Conservation (phyloP, 2,113 vertebrate genomes). For the Heterochromis multidens region DNA sequence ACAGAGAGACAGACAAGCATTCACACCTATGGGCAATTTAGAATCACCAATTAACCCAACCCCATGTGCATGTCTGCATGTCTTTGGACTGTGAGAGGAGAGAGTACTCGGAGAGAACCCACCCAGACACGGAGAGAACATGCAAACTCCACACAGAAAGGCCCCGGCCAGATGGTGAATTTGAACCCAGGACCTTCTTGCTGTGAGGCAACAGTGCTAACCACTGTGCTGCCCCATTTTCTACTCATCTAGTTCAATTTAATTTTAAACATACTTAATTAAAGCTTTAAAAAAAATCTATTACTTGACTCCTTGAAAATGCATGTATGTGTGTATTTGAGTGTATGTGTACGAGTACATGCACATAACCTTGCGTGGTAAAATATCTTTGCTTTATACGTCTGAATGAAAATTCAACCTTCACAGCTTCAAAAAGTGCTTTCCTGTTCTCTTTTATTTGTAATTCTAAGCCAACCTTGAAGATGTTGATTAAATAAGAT, state of each 20-base stretch:
- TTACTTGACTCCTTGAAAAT: accelerated
- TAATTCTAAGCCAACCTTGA: not conserved
- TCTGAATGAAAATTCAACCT: not conserved
- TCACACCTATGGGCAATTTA: no score
- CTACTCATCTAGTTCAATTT: not conserved
- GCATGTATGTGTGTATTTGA: not conserved
- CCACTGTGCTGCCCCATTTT: no score
- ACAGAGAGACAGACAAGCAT: no score
- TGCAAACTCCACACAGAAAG: no score
- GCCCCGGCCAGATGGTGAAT: no score
- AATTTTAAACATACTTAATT: not conserved
- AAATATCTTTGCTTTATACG: not conserved
- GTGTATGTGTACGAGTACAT: not conserved
- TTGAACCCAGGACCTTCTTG: no score
- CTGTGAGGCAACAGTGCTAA: no score
- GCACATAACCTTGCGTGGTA: not conserved
- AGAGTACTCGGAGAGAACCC: no score
- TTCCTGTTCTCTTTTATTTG: not conserved
- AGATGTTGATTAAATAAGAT: not conserved
- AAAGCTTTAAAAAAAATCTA: accelerated
- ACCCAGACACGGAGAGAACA: no score
- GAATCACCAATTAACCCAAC: no score
- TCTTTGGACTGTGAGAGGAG: no score
- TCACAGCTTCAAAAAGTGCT: not conserved
- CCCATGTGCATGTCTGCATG: no score